Evolutionary conservation across 2,797 vertebrate species (phyloP).

Genomic region (Bradypodion pumilum): DNA sequence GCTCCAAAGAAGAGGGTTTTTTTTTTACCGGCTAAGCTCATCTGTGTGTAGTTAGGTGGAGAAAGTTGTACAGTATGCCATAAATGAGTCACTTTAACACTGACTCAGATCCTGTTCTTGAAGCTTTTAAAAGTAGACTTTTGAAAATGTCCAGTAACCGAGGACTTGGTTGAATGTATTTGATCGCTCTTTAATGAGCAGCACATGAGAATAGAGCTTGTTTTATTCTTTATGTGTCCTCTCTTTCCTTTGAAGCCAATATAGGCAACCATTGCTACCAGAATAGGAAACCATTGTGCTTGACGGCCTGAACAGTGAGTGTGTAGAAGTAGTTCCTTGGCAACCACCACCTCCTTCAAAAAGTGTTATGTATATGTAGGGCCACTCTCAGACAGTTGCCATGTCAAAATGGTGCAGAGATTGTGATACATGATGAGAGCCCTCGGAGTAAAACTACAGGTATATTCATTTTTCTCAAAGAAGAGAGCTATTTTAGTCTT

Average conservation of each 20-base stretch:
- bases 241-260: not conserved
- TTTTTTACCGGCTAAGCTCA: constrained; percentile 11
- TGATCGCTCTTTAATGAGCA: not conserved
- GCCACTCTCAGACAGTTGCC: not conserved
- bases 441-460: no score
- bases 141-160: not conserved
- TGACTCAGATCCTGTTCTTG: constrained; percentile 29
- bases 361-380: not conserved
- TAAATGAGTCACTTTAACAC: constrained; percentile 22
- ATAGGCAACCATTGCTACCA: not conserved
- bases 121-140: not conserved
- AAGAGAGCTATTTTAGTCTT: no score
- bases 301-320: no score
- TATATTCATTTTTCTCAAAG: no score
- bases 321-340: no score
- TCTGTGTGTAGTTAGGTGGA: constrained; percentile 17
- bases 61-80: not conserved
- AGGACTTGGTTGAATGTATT: not conserved
- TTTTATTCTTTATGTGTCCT: not conserved
- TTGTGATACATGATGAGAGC: not conserved
- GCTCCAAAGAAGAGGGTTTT: not conserved
- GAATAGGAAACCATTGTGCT: not conserved
- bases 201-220: not conserved
- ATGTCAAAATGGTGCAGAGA: no score
- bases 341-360: not conserved